Evolutionary conservation across 2,797 vertebrate genomes (phyloP), one percentile per base, ranked within the genome.

Genomic region (Anguilla obscura): DNA sequence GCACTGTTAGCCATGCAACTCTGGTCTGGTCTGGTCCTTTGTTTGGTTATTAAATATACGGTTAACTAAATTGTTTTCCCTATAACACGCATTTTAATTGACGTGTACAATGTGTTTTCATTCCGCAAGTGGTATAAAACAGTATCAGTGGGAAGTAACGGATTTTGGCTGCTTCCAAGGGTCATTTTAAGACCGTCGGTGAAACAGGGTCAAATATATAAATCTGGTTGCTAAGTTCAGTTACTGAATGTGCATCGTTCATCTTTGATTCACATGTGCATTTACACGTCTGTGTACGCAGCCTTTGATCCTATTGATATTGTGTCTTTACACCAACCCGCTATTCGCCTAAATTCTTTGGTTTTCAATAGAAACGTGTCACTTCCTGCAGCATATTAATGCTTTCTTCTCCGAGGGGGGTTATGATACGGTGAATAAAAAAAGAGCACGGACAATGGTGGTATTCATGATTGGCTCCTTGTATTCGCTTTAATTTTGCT

Each of bases 391-490:
- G 97, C 97, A 99, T 98, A 98, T 98, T 99, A 97, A 99, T 99
- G 98, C 98, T 98, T 98, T 98, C 97, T 97, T 98, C 98, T 94
- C 97, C 96, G 96, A 97, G 94, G 98, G 66, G 98, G 98, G 98
- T 99, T 98, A 98, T 98, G 98, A 99, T 98, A 98, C 98, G 98
- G 98, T 99, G 96, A 98, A 98, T 98, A 95, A 96, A 96, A 98
- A 96, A 97, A 96, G 27, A 71, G 95, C 95, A 90, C 89, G 94
- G 95, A 99, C 98, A 99, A 99, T 98, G 95, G 95, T 94, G 89
- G 95, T 94, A 97, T 99, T 99, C 97, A 98, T 92, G 95, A 94
- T 93, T 92, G 92, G 91, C 90, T 94, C 93, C 93, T 92, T 91
- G 92, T 90, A 91, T 95, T 96, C 95, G 95, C 94, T 91, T 92